phyloP scores from a whole-genome alignment of 2,888 invertebrate species.

The Andrena praecox region DNA sequence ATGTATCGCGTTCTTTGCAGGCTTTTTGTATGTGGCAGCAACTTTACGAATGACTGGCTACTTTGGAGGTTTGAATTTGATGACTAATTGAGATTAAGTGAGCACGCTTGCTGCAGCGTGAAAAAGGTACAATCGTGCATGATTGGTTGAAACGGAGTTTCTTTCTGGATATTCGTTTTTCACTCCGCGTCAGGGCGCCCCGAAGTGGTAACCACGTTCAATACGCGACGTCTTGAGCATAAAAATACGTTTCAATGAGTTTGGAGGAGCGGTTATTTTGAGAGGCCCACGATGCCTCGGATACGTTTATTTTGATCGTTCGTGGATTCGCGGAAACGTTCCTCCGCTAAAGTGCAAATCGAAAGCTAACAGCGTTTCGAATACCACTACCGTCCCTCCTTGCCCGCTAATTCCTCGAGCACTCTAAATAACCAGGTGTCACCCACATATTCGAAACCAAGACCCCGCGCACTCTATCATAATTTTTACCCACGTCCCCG shows the following conservation, averaged over 20 bases:
- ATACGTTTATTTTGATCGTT: conserved; percentile 34
- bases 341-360: neutral
- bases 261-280: conserved; percentile 37
- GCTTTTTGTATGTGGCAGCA: neutral
- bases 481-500: neutral
- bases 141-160: too few relatives aligned
- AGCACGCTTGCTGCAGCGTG: too few relatives aligned
- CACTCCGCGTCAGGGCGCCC: too few relatives aligned
- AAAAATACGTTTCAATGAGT: conserved; percentile 36
- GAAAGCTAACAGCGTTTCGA: neutral
- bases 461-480: neutral
- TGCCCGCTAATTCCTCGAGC: neutral
- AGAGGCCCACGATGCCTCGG: conserved; percentile 29
- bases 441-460: neutral
- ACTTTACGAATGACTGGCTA: neutral
- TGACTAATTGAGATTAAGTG: too few relatives aligned
- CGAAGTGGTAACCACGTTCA: neutral
- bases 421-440: too few relatives aligned
- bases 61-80: neutral
- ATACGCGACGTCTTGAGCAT: neutral
- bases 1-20: neutral
- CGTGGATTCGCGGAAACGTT: neutral
- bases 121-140: too few relatives aligned
- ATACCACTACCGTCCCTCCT: too few relatives aligned
- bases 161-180: too few relatives aligned